Evolutionary conservation across 2,797 vertebrate genomes (phyloP).

Genomic region (Pantherophis alleghaniensis): DNA sequence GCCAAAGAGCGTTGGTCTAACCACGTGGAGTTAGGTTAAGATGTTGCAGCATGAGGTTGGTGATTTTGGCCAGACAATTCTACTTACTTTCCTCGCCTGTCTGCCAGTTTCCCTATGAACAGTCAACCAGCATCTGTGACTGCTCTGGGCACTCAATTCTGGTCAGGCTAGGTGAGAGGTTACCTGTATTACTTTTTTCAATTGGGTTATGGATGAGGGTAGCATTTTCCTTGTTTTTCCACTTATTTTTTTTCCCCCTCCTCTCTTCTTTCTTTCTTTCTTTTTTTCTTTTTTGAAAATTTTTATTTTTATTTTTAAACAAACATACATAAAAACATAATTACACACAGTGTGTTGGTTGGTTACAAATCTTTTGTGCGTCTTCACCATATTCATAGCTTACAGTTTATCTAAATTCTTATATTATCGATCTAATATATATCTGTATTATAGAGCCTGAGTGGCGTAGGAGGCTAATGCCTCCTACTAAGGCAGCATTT

Average conservation of each 20-base stretch:
- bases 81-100: neutral
- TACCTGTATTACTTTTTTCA: neutral
- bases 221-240: neutral
- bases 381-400: too few species aligned
- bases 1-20: neutral
- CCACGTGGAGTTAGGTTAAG: neutral
- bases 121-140: neutral
- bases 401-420: too few species aligned
- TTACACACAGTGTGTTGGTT: too few species aligned
- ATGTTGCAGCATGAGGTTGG: neutral
- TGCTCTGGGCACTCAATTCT: neutral
- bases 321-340: too few species aligned
- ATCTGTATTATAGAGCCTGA: too few species aligned
- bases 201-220: neutral
- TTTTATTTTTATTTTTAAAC: too few species aligned
- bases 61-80: neutral
- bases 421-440: too few species aligned
- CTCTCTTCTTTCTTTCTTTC: neutral
- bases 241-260: neutral
- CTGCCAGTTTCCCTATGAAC: neutral
- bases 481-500: too few species aligned
- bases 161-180: neutral
- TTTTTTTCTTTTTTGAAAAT: too few species aligned
- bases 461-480: too few species aligned
- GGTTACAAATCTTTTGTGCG: too few species aligned